Evolutionary conservation across 2,888 invertebrate genomes (phyloP), one percentile per base, ranked within the genome.

Genomic region (Dorcus parallelipipedus): DNA sequence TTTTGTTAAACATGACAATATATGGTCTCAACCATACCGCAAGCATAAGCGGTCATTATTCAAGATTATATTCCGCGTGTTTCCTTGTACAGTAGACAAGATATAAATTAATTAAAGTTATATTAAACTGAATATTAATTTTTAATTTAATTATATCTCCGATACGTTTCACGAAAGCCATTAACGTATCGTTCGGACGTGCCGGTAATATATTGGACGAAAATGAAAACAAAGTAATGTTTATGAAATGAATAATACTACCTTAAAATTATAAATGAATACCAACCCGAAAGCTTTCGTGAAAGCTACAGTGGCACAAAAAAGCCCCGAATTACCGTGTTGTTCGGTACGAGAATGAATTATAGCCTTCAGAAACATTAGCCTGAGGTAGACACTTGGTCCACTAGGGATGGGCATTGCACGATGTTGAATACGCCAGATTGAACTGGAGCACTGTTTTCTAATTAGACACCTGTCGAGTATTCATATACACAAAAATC

Each of bases 281-380:
- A 10, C 50, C 45, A 51, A 47, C 45, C 41, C 45, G 45, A 45
- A 45, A 45, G 45, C 45, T 63, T 65, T 61, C 62, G 59, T 62
- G 64, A 67, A 67, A 65, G 67, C 66, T 63, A 68, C 68, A 66
- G 64, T 67, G 62, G 69, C 68, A 67, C 66, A 70, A 71, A 71
- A 71, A 69, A 68, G 66, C 63, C 64, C 65, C 59, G 69, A 69
- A 71, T 71, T 71, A 68, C 67, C 61, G 65, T 65, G 61, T 62
- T 71, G 66, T 71, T 70, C 67, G 70, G 70, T 69, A 67, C 67
- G 66, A 69, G 68, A 70, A 71, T 76, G 75, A 77, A 67, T 74
- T 75, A 77, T 75, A 63, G 74, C 76, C 73, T 73, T 76, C 76
- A 76, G 73, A 73, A 76, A 76, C 77, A 77, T 74, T 75, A 71